These are phyloP conservation scores for Cistogaster globosa DNA, from an alignment of 2,888 invertebrate genomes.

Conservation along the genomic window DNA sequence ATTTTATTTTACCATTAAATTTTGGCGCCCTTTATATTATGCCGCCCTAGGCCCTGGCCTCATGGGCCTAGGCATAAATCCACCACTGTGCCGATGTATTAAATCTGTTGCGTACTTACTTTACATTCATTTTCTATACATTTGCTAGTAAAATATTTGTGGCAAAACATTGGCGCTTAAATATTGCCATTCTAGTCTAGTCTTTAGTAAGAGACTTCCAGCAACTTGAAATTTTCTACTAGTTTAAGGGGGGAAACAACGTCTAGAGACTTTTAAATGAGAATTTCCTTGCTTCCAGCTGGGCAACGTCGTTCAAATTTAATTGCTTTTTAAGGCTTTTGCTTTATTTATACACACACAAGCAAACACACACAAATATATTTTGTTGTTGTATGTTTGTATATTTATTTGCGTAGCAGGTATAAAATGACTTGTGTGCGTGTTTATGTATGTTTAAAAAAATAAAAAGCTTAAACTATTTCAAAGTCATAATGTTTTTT, in stretches of 20 bases:
- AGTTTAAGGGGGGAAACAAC: constrained; percentile 10
- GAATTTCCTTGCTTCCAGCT: constrained; percentile 83
- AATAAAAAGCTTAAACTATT: constrained; percentile 72
- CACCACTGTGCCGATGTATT: too few species aligned
- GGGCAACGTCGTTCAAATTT: constrained; percentile 81
- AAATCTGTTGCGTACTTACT: constrained; percentile 18
- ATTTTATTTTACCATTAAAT: too few species aligned
- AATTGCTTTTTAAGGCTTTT: constrained; percentile 79
- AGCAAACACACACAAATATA: not conserved
- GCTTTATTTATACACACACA: constrained; percentile 19
- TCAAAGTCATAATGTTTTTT: constrained; percentile 63
- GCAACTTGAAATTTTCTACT: constrained; percentile 43
- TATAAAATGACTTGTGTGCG: not conserved
- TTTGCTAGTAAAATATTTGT: constrained; percentile 50
- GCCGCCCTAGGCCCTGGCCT: too few species aligned
- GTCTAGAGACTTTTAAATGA: constrained; percentile 79
- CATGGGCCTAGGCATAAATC: too few species aligned
- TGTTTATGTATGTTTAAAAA: constrained; percentile 6
- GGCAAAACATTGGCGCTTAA: constrained; percentile 67
- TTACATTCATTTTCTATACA: too few species aligned
- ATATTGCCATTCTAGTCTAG: constrained; percentile 58
- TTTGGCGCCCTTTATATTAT: too few species aligned
- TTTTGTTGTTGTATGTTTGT: constrained; percentile 5
- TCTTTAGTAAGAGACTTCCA: constrained; percentile 56
- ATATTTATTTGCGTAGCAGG: not conserved